These are phyloP conservation scores for Lucinisca nassula DNA, from an alignment of 2,888 invertebrate species.

Conservation along the genomic window DNA sequence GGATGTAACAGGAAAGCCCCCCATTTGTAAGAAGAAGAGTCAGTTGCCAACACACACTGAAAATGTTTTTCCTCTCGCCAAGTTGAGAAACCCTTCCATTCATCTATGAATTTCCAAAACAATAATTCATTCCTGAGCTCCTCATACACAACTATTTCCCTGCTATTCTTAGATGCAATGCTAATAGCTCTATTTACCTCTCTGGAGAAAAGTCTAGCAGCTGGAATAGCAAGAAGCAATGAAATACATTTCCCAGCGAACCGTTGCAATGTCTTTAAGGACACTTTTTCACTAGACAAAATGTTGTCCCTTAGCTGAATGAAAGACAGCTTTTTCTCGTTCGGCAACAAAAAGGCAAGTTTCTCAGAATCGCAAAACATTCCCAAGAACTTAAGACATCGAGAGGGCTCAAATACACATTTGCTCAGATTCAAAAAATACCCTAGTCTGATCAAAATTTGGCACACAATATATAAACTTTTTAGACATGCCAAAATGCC, in stretches of 20 bases:
- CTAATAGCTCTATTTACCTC: slow-evolving; percentile 39
- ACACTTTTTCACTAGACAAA: slow-evolving; percentile 10
- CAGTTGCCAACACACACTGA: slow-evolving; percentile 39
- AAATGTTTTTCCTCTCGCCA: slow-evolving; percentile 43
- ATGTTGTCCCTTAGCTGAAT: slow-evolving; percentile 29
- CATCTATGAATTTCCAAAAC: slow-evolving; percentile 35
- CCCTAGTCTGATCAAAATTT: slow-evolving; percentile 37
- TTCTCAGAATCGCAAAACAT: slow-evolving; percentile 27
- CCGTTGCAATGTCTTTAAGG: slow-evolving; percentile 33
- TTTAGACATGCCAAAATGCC: slow-evolving; percentile 10
- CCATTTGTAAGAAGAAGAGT: slow-evolving; percentile 30
- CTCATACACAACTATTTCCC: slow-evolving; percentile 16
- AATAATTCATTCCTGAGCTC: slow-evolving; percentile 31
- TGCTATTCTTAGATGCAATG: slow-evolving; percentile 33
- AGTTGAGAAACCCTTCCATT: slow-evolving; percentile 32
- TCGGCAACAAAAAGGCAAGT: slow-evolving; percentile 9
- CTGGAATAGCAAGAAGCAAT: slow-evolving; percentile 33
- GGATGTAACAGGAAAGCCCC: slow-evolving; percentile 7
- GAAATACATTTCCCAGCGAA: slow-evolving; percentile 46
- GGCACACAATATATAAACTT: slow-evolving; percentile 32
- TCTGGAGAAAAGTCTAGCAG: slow-evolving; percentile 28
- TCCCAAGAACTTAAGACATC: slow-evolving; percentile 22
- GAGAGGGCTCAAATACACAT: slow-evolving; percentile 25
- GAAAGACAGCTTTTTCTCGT: slow-evolving; percentile 39
- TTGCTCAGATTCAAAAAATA: slow-evolving; percentile 40